These are phyloP conservation scores for Noctilio leporinus DNA, from an alignment of 2,113 vertebrate genomes.

Conservation along the genomic window DNA sequence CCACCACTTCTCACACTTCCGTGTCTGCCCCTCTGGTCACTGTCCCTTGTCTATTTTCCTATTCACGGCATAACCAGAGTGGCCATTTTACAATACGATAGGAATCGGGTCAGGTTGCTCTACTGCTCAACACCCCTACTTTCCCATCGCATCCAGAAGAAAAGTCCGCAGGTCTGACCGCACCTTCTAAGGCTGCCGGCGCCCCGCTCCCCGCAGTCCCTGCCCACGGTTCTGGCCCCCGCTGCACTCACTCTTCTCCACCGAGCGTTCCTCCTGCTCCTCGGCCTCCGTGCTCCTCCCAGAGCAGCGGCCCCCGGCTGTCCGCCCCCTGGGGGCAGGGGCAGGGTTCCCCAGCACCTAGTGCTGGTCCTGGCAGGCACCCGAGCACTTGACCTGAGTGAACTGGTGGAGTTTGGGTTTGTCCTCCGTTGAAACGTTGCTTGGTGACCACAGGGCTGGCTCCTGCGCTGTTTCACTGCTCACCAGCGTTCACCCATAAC, in stretches of 20 bases:
- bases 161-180: not conserved
- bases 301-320: not conserved
- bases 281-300: not conserved
- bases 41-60: not conserved
- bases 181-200: not conserved
- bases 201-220: not conserved
- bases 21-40: not conserved
- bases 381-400: not conserved
- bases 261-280: not conserved
- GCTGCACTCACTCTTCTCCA: not conserved
- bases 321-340: not conserved
- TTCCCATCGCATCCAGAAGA: not conserved
- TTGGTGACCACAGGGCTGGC: not conserved
- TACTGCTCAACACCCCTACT: not conserved
- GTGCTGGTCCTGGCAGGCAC: too few relatives aligned
- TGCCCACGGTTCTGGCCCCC: not conserved
- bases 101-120: not conserved
- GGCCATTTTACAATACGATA: not conserved
- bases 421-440: not conserved
- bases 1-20: not conserved
- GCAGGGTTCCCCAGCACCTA: not conserved
- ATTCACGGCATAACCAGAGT: not conserved
- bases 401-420: not conserved
- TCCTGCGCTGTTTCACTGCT: not conserved
- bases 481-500: too few relatives aligned